These are phyloP conservation scores for Leucophora obtusa DNA, from an alignment of 2,888 invertebrate genomes.

Conservation along the genomic window DNA sequence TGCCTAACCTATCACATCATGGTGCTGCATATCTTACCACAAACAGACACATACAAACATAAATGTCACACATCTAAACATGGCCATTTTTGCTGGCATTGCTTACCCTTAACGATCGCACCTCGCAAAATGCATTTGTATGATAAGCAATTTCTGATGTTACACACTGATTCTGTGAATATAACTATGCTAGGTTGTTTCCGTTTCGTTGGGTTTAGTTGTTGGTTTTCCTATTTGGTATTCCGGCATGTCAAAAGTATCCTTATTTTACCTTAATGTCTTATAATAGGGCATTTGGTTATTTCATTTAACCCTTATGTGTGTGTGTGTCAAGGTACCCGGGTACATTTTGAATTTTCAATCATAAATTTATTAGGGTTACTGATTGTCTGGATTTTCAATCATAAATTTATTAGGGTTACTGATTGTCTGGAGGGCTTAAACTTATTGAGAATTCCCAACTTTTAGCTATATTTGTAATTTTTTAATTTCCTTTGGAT, in stretches of 20 bases:
- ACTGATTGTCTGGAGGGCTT: too few species aligned
- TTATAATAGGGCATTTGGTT: conserved; percentile 28
- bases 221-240: conserved; percentile 32
- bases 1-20: conserved; percentile 1
- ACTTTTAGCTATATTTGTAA: too few species aligned
- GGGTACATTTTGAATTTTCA: too few species aligned
- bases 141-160: conserved; percentile 10
- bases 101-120: conserved; percentile 15
- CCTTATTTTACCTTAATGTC: conserved; percentile 24
- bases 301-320: too few species aligned
- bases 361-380: too few species aligned
- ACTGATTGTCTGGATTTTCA: too few species aligned
- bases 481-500: too few species aligned
- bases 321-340: too few species aligned
- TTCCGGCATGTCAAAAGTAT: conserved; percentile 36
- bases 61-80: background rate
- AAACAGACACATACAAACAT: background rate
- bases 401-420: too few species aligned
- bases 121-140: conserved; percentile 28
- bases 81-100: background rate
- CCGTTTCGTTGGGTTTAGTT: conserved; percentile 35
- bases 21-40: conserved; percentile 6
- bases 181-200: background rate
- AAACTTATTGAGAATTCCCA: too few species aligned
- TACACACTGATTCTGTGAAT: background rate